Conservation (phyloP, 2,113 vertebrate genomes). For the Geococcyx californianus region DNA sequence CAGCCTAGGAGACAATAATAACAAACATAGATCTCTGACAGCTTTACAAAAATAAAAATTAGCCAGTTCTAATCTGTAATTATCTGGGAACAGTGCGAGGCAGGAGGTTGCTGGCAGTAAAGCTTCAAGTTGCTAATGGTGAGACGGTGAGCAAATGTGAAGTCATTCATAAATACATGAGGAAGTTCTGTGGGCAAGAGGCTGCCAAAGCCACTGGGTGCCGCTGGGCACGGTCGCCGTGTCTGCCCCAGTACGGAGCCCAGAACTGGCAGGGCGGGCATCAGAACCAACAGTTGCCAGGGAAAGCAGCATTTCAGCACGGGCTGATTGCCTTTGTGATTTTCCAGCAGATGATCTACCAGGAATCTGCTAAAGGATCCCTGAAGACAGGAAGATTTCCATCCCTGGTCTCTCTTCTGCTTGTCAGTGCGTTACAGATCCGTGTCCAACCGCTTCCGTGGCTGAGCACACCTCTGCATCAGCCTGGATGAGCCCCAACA, state of each 20-base stretch:
- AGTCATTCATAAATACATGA: neutral
- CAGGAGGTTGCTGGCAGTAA: neutral
- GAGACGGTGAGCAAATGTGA: neutral
- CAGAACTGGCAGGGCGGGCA: accelerated
- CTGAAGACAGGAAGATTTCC: neutral
- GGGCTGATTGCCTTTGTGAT: neutral
- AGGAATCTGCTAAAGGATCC: neutral
- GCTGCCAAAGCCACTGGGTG: neutral
- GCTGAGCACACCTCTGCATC: accelerated
- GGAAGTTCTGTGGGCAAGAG: neutral
- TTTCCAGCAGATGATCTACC: neutral
- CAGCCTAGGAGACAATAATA: constrained; percentile 68
- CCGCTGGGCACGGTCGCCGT: neutral
- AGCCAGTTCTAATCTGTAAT: constrained; percentile 60
- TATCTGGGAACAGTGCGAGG: constrained; percentile 21
- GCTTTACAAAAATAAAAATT: constrained; percentile 70
- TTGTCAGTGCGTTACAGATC: neutral
- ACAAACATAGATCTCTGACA: constrained; percentile 51
- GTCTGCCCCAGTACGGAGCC: accelerated
- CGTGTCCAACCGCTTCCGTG: neutral
- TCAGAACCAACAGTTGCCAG: neutral
- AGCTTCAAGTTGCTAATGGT: neutral
- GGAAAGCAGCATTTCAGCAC: neutral
- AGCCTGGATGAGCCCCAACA: neutral
- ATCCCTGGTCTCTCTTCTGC: neutral